phyloP scores from a whole-genome alignment of 2,113 vertebrate genomes.

The Myocastor coypus region DNA sequence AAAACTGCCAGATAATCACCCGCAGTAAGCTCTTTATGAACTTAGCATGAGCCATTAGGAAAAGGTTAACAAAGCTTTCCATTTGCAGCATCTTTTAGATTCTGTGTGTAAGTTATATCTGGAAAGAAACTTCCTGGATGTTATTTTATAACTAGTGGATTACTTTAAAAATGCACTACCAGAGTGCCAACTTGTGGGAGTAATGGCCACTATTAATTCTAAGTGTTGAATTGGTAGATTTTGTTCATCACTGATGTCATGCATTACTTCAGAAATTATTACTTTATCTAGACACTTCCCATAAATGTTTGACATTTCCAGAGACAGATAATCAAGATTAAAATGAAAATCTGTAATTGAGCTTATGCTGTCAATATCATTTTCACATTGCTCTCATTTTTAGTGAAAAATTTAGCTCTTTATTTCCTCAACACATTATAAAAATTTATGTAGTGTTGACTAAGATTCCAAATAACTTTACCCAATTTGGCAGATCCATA shows the following conservation, averaged over 20 bases:
- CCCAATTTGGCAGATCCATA: neutral
- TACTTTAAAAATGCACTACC: neutral
- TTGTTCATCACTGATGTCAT: neutral
- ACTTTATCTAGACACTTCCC: neutral
- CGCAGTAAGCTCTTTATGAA: neutral
- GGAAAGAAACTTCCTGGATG: neutral
- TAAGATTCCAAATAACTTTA: conserved; percentile 52
- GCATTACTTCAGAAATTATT: neutral
- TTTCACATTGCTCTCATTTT: neutral
- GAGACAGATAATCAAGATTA: conserved; percentile 12
- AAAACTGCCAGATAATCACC: neutral
- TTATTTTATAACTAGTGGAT: neutral
- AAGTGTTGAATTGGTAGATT: neutral
- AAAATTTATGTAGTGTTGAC: conserved; percentile 22
- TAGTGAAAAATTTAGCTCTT: conserved; percentile 22
- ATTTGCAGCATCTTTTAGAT: conserved; percentile 27
- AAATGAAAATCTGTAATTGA: neutral
- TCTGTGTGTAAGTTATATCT: neutral
- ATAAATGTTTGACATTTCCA: neutral
- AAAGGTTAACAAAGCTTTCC: neutral
- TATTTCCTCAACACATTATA: neutral
- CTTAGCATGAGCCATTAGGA: neutral
- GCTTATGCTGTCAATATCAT: neutral
- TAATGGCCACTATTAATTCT: neutral
- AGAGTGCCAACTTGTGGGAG: neutral